Evolutionary conservation across 2,888 invertebrate genomes (phyloP).

Genomic region (Thymelicus acteon): DNA sequence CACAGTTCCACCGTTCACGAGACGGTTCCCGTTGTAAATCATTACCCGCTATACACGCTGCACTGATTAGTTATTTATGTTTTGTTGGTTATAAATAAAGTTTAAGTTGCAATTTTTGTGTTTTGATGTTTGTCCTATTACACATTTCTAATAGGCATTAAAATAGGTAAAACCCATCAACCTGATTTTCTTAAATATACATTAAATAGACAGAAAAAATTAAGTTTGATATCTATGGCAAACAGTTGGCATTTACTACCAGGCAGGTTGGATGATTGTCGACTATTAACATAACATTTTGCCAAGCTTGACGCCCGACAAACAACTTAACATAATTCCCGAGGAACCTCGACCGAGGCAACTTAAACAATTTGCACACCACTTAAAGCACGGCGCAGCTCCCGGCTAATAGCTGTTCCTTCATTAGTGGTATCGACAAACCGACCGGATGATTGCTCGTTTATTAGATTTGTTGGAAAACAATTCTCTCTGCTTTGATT

Average conservation of each 20-base stretch:
- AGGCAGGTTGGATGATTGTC: too few relatives aligned
- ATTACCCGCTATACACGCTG: conserved; percentile 53
- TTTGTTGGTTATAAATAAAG: conserved; percentile 27
- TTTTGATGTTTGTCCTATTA: background rate
- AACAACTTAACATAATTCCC: background rate
- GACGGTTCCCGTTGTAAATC: conserved; percentile 62
- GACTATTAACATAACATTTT: too few relatives aligned
- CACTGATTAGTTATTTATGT: conserved; percentile 51
- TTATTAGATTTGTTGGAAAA: conserved; percentile 20
- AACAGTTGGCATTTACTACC: too few relatives aligned
- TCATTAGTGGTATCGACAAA: conserved; percentile 27
- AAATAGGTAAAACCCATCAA: too few relatives aligned
- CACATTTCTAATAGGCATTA: background rate
- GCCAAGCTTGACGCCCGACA: too few relatives aligned
- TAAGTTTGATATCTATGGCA: too few relatives aligned
- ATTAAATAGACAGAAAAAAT: too few relatives aligned
- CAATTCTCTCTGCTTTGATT: background rate
- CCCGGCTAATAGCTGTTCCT: conserved; percentile 22
- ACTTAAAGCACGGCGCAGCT: conserved; percentile 19
- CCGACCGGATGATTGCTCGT: conserved; percentile 26
- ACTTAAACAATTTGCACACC: conserved; percentile 25
- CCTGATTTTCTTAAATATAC: too few relatives aligned
- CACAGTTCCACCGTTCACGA: conserved; percentile 78
- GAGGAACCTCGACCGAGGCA: background rate
- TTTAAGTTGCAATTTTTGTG: conserved; percentile 12